These are phyloP conservation scores for Ceramica pisi DNA, from an alignment of 2,888 invertebrate genomes.

Conservation along the genomic window DNA sequence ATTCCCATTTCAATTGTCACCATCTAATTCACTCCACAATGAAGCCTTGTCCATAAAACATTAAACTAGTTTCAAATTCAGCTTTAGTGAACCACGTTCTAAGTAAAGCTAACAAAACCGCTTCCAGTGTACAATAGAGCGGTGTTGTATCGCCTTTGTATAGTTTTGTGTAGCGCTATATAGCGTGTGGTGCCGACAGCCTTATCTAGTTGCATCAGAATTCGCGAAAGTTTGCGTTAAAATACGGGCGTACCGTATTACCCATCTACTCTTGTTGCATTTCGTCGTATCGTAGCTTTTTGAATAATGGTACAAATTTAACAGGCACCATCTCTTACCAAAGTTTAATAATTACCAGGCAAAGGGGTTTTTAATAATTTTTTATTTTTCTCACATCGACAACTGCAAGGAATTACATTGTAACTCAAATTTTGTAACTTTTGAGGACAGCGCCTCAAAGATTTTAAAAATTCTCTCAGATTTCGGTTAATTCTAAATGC, in stretches of 20 bases:
- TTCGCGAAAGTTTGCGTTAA: background rate
- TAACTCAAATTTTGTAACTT: no score
- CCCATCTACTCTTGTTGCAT: no score
- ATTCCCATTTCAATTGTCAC: conserved; percentile 2
- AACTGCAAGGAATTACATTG: no score
- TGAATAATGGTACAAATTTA: no score
- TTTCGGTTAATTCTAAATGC: no score
- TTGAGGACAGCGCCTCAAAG: no score
- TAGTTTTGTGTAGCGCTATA: conserved; percentile 18
- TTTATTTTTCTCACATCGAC: no score
- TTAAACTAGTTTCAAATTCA: conserved; percentile 33
- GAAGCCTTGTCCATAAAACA: conserved; percentile 12
- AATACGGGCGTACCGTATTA: background rate
- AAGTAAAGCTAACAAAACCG: conserved; percentile 19
- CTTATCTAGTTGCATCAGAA: conserved; percentile 8
- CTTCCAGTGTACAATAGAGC: conserved; percentile 21
- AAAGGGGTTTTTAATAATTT: no score
- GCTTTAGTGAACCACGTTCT: background rate
- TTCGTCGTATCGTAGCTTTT: no score
- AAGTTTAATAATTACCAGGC: no score
- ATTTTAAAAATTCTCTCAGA: no score
- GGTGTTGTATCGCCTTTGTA: conserved; percentile 31
- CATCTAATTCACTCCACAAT: conserved; percentile 4
- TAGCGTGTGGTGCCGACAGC: conserved; percentile 2
- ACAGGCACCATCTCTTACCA: no score